phyloP scores from a whole-genome alignment of 2,888 invertebrate genomes.

The Parelbella ahira region DNA sequence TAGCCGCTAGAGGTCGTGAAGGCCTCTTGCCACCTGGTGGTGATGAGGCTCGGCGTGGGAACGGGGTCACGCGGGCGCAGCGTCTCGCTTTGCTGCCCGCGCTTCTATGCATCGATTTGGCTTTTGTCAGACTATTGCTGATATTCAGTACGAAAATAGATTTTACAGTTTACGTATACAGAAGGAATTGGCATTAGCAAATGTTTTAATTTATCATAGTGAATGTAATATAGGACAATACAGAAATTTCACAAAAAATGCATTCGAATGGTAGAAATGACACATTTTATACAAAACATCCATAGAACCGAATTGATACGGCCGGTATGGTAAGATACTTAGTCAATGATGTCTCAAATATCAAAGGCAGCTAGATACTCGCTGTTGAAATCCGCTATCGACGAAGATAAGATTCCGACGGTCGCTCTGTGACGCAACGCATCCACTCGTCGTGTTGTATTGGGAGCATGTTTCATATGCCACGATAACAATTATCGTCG shows the following conservation, averaged over 20 bases:
- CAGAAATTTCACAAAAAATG: too few species aligned
- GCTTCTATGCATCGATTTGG: slow-evolving; percentile 33
- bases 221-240: too few species aligned
- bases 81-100: slow-evolving; percentile 62
- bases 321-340: too few species aligned
- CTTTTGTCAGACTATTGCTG: slow-evolving; percentile 28
- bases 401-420: slow-evolving; percentile 34
- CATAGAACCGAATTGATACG: too few species aligned
- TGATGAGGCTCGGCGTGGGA: slow-evolving; percentile 53
- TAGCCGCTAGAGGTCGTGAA: slow-evolving; percentile 45
- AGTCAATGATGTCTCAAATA: too few species aligned
- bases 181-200: too few species aligned
- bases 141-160: too few species aligned
- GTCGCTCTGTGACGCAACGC: slow-evolving; percentile 42
- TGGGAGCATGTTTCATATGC: slow-evolving; percentile 38
- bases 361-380: too few species aligned
- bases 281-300: too few species aligned
- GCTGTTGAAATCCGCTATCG: slow-evolving; percentile 6
- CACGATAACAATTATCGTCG: slow-evolving; percentile 44
- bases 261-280: too few species aligned
- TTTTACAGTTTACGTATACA: too few species aligned
- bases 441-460: slow-evolving; percentile 34
- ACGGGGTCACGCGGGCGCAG: slow-evolving; percentile 71
- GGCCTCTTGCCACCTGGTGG: slow-evolving; percentile 36
- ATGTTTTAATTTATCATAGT: too few species aligned